Base-by-base conservation (phyloP, 2,888 invertebrate genomes). In the Desoria tigrina region DNA sequence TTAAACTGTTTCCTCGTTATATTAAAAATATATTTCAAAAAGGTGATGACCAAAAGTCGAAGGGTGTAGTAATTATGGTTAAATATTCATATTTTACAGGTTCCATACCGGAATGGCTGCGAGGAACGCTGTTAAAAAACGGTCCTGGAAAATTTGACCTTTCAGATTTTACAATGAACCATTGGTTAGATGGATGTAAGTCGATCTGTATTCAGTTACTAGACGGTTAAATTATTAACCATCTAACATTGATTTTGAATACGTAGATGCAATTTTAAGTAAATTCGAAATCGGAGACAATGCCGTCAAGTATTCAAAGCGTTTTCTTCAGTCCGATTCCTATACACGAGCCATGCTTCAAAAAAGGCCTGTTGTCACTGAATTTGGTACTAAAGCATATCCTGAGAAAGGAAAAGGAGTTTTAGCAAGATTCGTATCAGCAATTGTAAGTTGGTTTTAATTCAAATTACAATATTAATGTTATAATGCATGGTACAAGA, bases 101-200 rank as follows among this genome's bases (percentile, higher is more conserved):
- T 67, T 83, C 2, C 77, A 78, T 42, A 82, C 82, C 6, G 78
- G 79, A 57, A 63, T 63, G 26, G n/a, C n/a, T n/a, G n/a, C n/a
- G n/a, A n/a, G n/a, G n/a, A n/a, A n/a, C n/a, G n/a, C 78, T 82
- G 55, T 72, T 83, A 6, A 75, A 81, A 63, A 78, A 81, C 65
- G 84, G 84, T 4, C 83, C 84, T 0, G 84, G 82, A 27, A 79
- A 81, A 66, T 83, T 80, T 77, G 80, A 82, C 61, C 76, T 80
- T 16, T 77, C 79, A 24, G 79, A 78, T 42, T 80, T 79, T 45
- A 66, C 68, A 9, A 3, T 71, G 21, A 66, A 66, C 54, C 71
- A 71, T 51, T 71, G 66, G 63, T 26, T 71, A 23, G 71, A 71
- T 49, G 72, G 72, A 42, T 58, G 58, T 58, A 26, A 39, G 39